Evolutionary conservation across 92 coral and sea anemone species (phyloP), one percentile per base, ranked within the genome.

Genomic region (Diadumene lineata): DNA sequence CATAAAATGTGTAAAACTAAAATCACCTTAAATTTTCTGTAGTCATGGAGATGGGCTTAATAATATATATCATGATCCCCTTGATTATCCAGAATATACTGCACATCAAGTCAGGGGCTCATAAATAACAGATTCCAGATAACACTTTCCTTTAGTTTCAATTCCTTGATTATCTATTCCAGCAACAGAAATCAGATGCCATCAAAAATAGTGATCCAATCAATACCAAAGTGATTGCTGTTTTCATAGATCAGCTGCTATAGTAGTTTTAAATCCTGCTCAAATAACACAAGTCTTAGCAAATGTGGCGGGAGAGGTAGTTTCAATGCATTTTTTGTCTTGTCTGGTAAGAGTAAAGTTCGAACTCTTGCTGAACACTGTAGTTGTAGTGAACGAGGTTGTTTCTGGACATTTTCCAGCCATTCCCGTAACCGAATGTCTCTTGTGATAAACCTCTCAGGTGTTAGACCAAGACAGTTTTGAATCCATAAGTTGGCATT

Each of bases 401-500:
- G 86, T 33, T 73, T 69, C 51, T 86, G 92, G 57, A 96, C 80
- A 65, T 72, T 82, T 34, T 92, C 96, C 86, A 96, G 86, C 92
- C 97, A 86, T 58, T 92, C 93, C 34, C 88, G 89, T 44, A 96
- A 86, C 70, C 94, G 87, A 67, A 76, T 60, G 70, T 92, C 92
- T 43, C 90, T 96, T 43, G 92, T 96, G 33, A 93, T 97, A 84
- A 92, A 86, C 58, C 94, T 84, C 72, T 91, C 87, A 6, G 99
- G 96, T 69, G 94, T 72, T 24, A 89, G 86, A 34, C 99, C 99
- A 51, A 88, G 87, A 62, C 96, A 93, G 79, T 96, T 90, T 74
- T 89, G 89, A 58, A 90, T 89, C 92, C 97, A 96, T 82, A 96
- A 89, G 73, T 89, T 96, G 67, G 97, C 99, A 84, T 90, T 93